Evolutionary conservation across 2,797 vertebrate genomes (phyloP).

Genomic region (Aeoliscus strigatus): DNA sequence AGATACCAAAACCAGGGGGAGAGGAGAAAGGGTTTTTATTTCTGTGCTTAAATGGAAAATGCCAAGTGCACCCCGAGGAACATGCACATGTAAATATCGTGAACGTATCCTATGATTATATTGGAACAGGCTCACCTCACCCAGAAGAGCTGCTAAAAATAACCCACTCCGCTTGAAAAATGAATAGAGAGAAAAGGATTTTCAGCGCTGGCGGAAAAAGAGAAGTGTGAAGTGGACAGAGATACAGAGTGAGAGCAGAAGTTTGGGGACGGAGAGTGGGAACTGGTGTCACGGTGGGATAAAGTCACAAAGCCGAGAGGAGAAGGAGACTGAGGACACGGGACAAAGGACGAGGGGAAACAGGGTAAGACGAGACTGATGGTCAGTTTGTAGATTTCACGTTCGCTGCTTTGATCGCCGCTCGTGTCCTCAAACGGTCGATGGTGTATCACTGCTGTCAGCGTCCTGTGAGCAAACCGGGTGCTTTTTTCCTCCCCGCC

Average conservation of each 20-base stretch:
- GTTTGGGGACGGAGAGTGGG: constrained; percentile 32
- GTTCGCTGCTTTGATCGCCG: not conserved
- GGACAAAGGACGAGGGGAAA: constrained; percentile 20
- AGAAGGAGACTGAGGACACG: constrained; percentile 6
- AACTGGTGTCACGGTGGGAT: no score
- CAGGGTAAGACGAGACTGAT: no score
- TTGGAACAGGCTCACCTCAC: no score
- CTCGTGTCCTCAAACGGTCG: not conserved
- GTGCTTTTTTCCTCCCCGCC: constrained; percentile 3
- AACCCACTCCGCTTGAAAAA: no score
- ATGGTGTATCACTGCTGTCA: not conserved
- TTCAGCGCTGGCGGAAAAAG: constrained; percentile 54
- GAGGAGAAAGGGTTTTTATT: constrained; percentile 10
- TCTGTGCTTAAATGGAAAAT: not conserved
- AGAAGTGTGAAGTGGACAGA: constrained; percentile 74
- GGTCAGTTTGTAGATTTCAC: no score
- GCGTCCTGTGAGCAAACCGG: constrained; percentile 15
- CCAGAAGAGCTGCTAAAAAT: no score
- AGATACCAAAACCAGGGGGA: constrained; percentile 24
- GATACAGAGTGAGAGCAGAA: constrained; percentile 35
- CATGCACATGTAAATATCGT: no score
- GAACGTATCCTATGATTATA: no score
- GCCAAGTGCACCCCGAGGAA: no score
- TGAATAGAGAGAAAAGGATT: constrained; percentile 23
- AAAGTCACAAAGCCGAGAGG: no score